These are phyloP conservation scores for Pseudopleuronectes americanus DNA, from an alignment of 2,797 vertebrate genomes.

Conservation along the genomic window DNA sequence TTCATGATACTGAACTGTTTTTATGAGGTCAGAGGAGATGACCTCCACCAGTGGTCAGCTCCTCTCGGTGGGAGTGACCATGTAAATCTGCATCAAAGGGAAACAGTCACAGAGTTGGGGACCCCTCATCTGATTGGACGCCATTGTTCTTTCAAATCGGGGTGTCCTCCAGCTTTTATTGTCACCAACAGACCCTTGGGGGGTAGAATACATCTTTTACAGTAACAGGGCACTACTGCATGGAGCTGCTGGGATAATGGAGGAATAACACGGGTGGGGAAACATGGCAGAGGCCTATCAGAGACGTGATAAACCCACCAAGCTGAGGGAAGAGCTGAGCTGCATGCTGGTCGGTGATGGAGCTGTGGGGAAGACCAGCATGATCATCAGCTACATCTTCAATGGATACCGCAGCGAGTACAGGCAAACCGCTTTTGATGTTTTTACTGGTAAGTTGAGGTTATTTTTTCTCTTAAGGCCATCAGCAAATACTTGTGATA, in stretches of 20 bases:
- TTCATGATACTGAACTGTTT: not conserved
- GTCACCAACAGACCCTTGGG: conserved; percentile 20
- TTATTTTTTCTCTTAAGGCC: not conserved
- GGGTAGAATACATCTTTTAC: conserved; percentile 39
- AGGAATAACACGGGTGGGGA: not conserved
- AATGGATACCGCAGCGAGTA: conserved; percentile 94
- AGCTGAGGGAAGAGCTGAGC: conserved; percentile 75
- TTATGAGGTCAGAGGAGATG: conserved; percentile 7
- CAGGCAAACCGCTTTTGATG: conserved; percentile 93
- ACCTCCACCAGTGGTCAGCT: conserved; percentile 3
- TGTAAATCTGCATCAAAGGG: conserved; percentile 61
- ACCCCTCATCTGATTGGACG: conserved; percentile 67
- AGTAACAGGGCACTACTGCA: conserved; percentile 42
- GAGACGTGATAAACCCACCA: conserved; percentile 44
- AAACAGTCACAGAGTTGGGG: conserved; percentile 39
- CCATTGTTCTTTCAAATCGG: conserved; percentile 78
- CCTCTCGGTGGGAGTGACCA: conserved; percentile 57
- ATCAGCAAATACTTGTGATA: not conserved
- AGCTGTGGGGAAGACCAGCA: conserved; percentile 94
- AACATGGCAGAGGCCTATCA: conserved; percentile 64
- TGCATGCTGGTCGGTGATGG: conserved; percentile 95
- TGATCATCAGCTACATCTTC: conserved; percentile 94
- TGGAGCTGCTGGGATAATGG: conserved; percentile 37
- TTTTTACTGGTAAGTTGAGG: conserved; percentile 88
- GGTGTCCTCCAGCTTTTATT: conserved; percentile 57